phyloP scores from a whole-genome alignment of 2,113 vertebrate species.

The Hippocampus guttulatus region DNA sequence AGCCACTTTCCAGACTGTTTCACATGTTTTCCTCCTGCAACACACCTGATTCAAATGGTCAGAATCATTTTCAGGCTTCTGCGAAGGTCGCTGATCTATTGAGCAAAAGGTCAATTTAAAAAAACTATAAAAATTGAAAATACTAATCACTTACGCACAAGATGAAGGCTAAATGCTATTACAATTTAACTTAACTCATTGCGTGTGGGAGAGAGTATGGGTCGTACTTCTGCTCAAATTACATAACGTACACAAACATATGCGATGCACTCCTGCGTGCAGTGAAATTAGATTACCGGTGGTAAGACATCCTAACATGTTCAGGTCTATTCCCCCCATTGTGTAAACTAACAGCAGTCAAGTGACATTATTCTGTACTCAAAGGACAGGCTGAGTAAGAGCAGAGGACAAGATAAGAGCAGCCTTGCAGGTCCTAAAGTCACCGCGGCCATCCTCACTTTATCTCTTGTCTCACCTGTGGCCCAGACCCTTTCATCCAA shows the following conservation, averaged over 20 bases:
- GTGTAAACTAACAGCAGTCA: constrained; percentile 16
- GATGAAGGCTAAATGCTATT: too few relatives aligned
- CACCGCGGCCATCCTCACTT: constrained; percentile 43
- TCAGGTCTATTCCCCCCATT: constrained; percentile 7
- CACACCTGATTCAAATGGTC: too few relatives aligned
- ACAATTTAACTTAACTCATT: neutral
- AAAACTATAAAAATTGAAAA: too few relatives aligned
- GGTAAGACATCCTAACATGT: constrained; percentile 11
- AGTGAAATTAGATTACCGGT: neutral
- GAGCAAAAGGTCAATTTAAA: too few relatives aligned
- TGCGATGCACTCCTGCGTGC: neutral
- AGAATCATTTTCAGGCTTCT: too few relatives aligned
- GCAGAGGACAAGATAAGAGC: constrained; percentile 41
- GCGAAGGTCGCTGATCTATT: too few relatives aligned
- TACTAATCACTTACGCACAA: too few relatives aligned
- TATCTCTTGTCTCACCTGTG: constrained; percentile 58
- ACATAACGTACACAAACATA: too few relatives aligned
- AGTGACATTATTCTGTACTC: constrained; percentile 29
- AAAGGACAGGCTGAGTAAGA: constrained; percentile 36
- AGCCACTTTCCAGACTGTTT: too few relatives aligned
- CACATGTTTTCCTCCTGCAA: too few relatives aligned
- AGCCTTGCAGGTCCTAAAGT: constrained; percentile 47
- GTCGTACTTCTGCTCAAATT: too few relatives aligned
- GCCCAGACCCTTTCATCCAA: constrained; percentile 70
- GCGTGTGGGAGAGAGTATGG: too few relatives aligned